Evolutionary conservation across 1,140 invertebrate genomes (phyloP), one percentile per base, ranked within the genome.

Genomic region (Orchesella cincta): DNA sequence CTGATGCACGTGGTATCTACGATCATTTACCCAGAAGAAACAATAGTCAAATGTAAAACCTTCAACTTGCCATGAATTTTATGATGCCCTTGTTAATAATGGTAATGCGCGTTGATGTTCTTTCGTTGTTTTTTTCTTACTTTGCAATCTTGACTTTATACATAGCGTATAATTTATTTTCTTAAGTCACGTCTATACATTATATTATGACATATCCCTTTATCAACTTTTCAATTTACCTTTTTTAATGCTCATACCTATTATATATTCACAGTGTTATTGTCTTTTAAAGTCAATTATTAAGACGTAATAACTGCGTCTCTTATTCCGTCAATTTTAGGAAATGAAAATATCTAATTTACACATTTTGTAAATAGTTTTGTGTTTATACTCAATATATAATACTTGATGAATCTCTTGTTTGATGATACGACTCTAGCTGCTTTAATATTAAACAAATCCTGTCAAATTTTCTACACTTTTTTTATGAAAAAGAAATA

Each of bases 1-100:
- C 18, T 16, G 5, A 20, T 46, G 23, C 18, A 46, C 12, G 12
- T 33, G 72, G 73, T 33, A 46, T 35, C 33, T 64, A 75, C 26
- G 73, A 75, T 33, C 29, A 73, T 74, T 51, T 73, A 73, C 36
- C 51, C n/a, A 34, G 76, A 34, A 31, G 76, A 73, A 77, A 73
- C 54, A 54, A 74, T 34, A 74, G 23, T 74, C 52, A 74, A 57
- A 74, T 57, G 71, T 73, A 51, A 39, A 18, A n/a, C n/a, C 54
- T 28, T 71, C 12, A 29, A 8, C 29, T 28, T 71, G 14, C 8
- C 5, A 71, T 71, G 29, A 71, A 18, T 18, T 16, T 57, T 23
- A n/a, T 23, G 54, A 12, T 57, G 26, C 54, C 54, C 54, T 26
- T 57, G 23, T 46, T 46, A 57, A 57, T 8, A 46, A 46, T 5